Evolutionary conservation across 2,113 vertebrate species (phyloP).

Genomic region (Casuarius casuarius): DNA sequence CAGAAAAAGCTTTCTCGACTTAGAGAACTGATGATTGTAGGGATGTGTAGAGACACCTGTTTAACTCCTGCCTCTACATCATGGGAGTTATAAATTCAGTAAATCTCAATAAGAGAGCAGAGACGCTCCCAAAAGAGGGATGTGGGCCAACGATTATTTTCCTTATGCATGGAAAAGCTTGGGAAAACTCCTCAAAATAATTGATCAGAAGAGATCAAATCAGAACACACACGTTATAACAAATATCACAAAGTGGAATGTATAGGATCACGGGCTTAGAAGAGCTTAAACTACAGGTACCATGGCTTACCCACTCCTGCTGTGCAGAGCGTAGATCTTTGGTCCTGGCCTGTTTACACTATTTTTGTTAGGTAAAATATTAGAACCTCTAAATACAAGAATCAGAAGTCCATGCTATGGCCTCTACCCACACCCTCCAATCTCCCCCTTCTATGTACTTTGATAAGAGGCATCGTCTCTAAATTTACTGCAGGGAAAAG

Average conservation of each 20-base stretch:
- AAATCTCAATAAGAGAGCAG: neutral
- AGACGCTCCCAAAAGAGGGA: neutral
- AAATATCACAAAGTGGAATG: fast-evolving
- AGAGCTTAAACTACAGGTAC: neutral
- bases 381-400: neutral
- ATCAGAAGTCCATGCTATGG: neutral
- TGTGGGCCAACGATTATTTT: neutral
- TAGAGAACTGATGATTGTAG: neutral
- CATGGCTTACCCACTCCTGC: neutral
- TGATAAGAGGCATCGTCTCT: neutral
- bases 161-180: neutral
- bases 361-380: neutral
- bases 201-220: neutral
- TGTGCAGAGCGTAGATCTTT: neutral
- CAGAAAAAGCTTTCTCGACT: neutral
- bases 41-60: neutral
- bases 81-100: neutral
- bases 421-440: neutral
- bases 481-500: neutral
- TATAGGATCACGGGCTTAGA: neutral
- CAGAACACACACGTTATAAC: neutral
- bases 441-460: neutral
- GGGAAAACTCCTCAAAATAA: neutral
- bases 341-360: neutral
- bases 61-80: neutral